Base-by-base conservation (phyloP, 2,797 vertebrate species). In the Lacerta bilineata region DNA sequence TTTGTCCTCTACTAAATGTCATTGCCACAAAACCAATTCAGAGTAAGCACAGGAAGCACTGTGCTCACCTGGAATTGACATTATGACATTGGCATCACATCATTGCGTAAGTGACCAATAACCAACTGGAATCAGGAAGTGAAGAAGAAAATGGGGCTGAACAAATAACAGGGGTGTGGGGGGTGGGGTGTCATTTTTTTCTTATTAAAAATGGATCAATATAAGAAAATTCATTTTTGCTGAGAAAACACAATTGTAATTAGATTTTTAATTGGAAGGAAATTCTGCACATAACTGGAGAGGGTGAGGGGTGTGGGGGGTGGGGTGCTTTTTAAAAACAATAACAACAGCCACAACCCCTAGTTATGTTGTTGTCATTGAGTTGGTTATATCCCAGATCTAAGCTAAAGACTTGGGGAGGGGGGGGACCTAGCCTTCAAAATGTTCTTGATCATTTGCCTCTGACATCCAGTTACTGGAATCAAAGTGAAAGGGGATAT, bases 401-500 rank as follows among this genome's bases (percentile, higher is more conserved):
- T 64, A 20, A 55, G 36, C 1, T 77, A 4, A 20, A 76, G 46
- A 55, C 50, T 55, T 55, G 13, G 50, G 50, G 50, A 4, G 50
- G 50, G 13, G 13, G 46, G 18, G 27, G 33, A 55, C 39, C 64
- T 36, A 79, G 25, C 76, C 64, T 79, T 79, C 64, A 79, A 50
- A 33, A 69, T 36, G 23, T 80, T 55, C 46, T n/a, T 68, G n/a
- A 80, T 59, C 46, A 59, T 80, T 59, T 55, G 71, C 36, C 66
- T 39, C 25, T 33, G 17, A 78, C 29, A 29, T 69, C 15, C 50
- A 80, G 8, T 72, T 29, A 50, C 36, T 80, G 33, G 33, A 86
- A 79, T 79, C 41, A 33, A 86, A 86, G 61, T 86, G 43, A 86
- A 72, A 39, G 46, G 46, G 17, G 3, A 55, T 80, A 59, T 55